Conservation (phyloP, 1,140 invertebrate species). For the Polypedilum pembai region DNA sequence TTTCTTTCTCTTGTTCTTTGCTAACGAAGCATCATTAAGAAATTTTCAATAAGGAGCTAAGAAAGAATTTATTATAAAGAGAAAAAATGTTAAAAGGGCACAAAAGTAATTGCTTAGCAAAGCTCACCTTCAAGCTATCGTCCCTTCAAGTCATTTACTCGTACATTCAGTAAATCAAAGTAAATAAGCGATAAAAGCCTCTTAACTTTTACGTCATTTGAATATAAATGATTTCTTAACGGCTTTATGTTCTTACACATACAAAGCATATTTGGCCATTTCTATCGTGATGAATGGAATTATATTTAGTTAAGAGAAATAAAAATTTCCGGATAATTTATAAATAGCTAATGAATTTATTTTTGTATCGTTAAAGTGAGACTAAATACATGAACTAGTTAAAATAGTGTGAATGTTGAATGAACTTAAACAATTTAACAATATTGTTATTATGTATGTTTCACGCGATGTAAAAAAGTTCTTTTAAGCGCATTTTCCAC, state of each 20-base stretch:
- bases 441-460: not conserved
- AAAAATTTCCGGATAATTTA: slow-evolving; percentile 19
- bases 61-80: no score
- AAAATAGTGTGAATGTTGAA: not conserved
- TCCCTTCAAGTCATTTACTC: no score
- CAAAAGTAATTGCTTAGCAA: no score
- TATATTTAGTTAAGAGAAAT: not conserved
- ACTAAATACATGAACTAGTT: not conserved
- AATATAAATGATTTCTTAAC: slow-evolving; percentile 7
- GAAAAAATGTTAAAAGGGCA: no score
- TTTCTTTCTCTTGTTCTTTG: no score
- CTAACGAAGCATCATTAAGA: no score
- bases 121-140: no score
- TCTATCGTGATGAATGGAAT: slow-evolving; percentile 6
- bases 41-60: no score
- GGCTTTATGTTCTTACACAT: not conserved
- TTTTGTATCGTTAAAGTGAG: not conserved
- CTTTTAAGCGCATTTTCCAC: not conserved
- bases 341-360: slow-evolving; percentile 1
- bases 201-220: not conserved
- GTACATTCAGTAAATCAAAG: not conserved
- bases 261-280: not conserved
- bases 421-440: not conserved
- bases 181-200: slow-evolving; percentile 2
- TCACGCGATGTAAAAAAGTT: slow-evolving; percentile 4